Evolutionary conservation across 1,140 invertebrate species (phyloP), one percentile per base, ranked within the genome.

Genomic region (Muscidifurax raptorellus): DNA sequence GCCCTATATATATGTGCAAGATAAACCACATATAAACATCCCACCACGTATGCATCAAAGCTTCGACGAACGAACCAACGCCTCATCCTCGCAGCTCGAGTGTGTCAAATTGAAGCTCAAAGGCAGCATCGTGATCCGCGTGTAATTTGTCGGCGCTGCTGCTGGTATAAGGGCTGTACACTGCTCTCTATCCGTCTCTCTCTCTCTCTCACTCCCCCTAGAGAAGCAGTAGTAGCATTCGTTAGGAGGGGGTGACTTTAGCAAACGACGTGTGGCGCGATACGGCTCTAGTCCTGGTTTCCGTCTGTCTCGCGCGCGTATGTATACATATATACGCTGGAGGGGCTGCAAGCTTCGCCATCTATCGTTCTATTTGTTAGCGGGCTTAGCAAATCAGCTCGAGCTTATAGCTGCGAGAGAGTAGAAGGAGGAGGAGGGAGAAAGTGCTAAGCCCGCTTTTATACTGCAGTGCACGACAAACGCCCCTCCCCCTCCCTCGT

Each of bases 341-440:
- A 59, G 52, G 52, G 52, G 52, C 52, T 59, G 87, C 89, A 89
- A 89, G 90, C 89, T 89, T 90, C 90, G 91, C 90, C 92, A 92
- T 92, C 90, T 92, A 92, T 92, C 92, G 91, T 92, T 92, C 91
- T 91, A 92, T 93, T 93, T 92, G 92, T 92, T 92, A 92, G 90
- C 90, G 90, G 88, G 92, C 91, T 93, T 93, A 93, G 91, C 92
- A 92, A 93, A 92, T 92, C 92, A 92, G 90, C 91, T 91, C 90
- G 90, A 90, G 91, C 91, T 92, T 92, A 92, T 90, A 89, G 89
- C 89, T 90, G 85, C 9, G 15, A 22, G 22, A 13, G 52, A 59
- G n/a, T n/a, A n/a, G 12, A 12, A 47, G 12, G 52, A 59, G 52
- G 18, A n/a, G 25, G 30, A 44, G 59, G 22, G 28, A 7, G 88